Conservation (phyloP, 2,797 vertebrate genomes). For the Hybognathus amarus region DNA sequence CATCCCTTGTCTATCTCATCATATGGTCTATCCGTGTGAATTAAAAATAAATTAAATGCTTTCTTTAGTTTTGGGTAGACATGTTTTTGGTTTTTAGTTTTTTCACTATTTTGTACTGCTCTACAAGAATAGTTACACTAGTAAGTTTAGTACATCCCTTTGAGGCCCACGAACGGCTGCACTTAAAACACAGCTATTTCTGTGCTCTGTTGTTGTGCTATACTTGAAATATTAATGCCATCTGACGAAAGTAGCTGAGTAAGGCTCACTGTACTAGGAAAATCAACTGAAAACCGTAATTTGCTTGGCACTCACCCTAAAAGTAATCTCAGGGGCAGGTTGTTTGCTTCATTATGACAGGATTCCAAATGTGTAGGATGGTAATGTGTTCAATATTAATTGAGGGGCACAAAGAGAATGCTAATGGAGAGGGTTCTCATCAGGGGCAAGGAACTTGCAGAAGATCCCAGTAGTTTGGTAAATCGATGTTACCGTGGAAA, state of each 20-base stretch:
- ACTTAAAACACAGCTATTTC: conserved; percentile 27
- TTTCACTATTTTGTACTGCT: not conserved
- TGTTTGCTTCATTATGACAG: conserved; percentile 6
- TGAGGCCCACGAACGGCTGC: not conserved
- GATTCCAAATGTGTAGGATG: conserved; percentile 15
- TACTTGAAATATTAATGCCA: conserved; percentile 33
- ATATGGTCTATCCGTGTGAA: not conserved
- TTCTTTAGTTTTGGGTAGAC: not conserved
- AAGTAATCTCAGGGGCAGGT: not conserved
- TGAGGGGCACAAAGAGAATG: conserved; percentile 13
- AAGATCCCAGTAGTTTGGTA: conserved; percentile 32
- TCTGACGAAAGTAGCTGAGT: conserved; percentile 30
- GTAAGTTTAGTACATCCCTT: not conserved
- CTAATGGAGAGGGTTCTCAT: conserved; percentile 9
- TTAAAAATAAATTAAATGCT: not conserved
- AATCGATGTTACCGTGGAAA: conserved; percentile 37
- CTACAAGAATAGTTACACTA: not conserved
- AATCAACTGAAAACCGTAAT: conserved; percentile 11
- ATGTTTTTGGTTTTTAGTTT: not conserved
- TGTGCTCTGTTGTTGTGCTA: conserved; percentile 19
- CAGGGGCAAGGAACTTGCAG: conserved; percentile 9
- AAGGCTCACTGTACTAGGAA: not conserved
- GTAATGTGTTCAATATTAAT: conserved; percentile 6
- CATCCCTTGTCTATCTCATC: too few relatives aligned
- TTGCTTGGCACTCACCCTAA: not conserved